These are phyloP conservation scores for Linurgus olivaceus DNA, from an alignment of 2,797 vertebrate genomes.

Conservation along the genomic window DNA sequence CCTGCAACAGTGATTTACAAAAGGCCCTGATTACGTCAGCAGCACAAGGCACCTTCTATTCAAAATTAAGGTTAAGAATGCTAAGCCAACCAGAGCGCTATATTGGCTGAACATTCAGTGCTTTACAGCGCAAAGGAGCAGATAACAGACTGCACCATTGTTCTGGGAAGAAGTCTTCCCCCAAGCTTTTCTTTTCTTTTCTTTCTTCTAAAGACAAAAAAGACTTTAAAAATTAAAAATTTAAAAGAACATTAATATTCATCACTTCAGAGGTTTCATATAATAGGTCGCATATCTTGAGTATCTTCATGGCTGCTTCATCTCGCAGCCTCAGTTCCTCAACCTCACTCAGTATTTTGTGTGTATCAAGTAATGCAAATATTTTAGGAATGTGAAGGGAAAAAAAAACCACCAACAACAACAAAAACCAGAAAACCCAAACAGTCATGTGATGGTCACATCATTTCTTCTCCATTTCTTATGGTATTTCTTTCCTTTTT, in stretches of 20 bases:
- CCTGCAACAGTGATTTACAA: slow-evolving; percentile 63
- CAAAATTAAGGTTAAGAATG: slow-evolving; percentile 47
- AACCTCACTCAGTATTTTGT: neutral
- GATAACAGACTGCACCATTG: slow-evolving; percentile 49
- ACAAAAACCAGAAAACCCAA: neutral
- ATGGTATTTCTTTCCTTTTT: neutral
- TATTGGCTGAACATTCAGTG: slow-evolving; percentile 32
- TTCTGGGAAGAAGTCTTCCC: slow-evolving; percentile 45
- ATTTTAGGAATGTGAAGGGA: neutral
- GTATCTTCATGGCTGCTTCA: slow-evolving; percentile 11
- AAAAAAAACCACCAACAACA: neutral
- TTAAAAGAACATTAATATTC: slow-evolving; percentile 53
- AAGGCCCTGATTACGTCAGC: slow-evolving; percentile 37
- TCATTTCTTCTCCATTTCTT: neutral
- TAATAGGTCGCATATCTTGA: neutral
- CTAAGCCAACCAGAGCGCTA: slow-evolving; percentile 29
- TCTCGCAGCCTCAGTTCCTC: slow-evolving; percentile 6
- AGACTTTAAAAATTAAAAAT: slow-evolving; percentile 58
- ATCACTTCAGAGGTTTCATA: slow-evolving; percentile 30
- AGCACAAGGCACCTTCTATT: slow-evolving; percentile 55
- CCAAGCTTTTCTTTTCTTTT: neutral
- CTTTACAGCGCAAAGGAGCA: slow-evolving; percentile 23
- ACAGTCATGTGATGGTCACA: neutral
- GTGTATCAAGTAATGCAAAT: neutral
- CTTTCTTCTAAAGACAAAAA: slow-evolving; percentile 2